Base-by-base conservation (phyloP, 2,797 vertebrate species). In the Taeniopygia guttata region DNA sequence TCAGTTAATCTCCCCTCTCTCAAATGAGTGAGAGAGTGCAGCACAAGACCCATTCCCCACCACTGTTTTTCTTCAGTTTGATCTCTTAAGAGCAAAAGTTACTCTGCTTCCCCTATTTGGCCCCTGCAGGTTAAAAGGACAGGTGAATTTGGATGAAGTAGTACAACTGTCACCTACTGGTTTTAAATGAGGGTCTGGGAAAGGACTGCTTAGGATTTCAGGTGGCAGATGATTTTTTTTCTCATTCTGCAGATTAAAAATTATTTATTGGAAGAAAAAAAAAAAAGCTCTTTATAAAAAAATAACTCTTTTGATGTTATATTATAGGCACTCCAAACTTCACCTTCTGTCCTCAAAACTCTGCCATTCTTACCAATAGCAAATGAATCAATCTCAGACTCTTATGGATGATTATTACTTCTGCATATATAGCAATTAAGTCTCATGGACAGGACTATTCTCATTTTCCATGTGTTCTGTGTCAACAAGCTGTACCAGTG, bases 141-240 rank as follows among this genome's bases (percentile, higher is more conserved):
- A 84, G 90, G 94, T 75, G 75, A 85, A 81, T 94, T 91, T 90
- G 38, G 56, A 32, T 94, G 88, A 95, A 96, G 88, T 82, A 91
- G 34, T 74, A 67, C 56, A 76, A 66, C 66, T 94, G 93, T 95
- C 91, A 91, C 38, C 70, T 68, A 13, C 32, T 54, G 43, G 62
- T 95, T 96, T 95, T 55, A 86, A 40, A 91, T 87, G 38, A 89
- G 32, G 19, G 56, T 67, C 55, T 93, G 38, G 43, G 49, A 90
- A 90, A 89, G 56, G 69, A 94, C 79, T 93, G 46, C 15, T 32
- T 10, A 52, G 26, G 25, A 64, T 23, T 79, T 92, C 23, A 90
- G 38, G 30, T 84, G 48, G 55, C 62, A 96, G 82, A 67, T 51
- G n/a, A 79, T 46, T 30, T 54, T 72, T 93, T 67, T 48, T 16